Base-by-base conservation (phyloP, 30 jellyfish, hydroid and myxozoan genomes). In the Cassiopea xamachana region DNA sequence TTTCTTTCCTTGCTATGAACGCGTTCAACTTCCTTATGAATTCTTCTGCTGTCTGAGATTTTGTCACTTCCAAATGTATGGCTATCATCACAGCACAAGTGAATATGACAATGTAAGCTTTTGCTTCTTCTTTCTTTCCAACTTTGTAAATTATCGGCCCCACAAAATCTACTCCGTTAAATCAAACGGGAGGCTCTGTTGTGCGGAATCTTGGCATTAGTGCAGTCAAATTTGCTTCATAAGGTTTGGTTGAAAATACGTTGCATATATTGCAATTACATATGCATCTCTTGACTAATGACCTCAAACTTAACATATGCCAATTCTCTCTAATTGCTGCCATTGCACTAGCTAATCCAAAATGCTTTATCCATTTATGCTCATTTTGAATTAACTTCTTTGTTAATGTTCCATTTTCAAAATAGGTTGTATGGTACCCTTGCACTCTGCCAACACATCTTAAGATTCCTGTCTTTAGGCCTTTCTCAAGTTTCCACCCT, bases 81-180 rank as follows among this genome's bases (percentile, higher is more conserved):
- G 89, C 94, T 74, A 90, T 75, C 75, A 77, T 71, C 46, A 67
- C 80, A 48, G 94, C 94, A 75, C 94, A 76, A 16, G 94, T 87
- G 73, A 74, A 87, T n/a, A 87, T 49, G 77, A 87, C 58, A 61
- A 87, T 50, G 73, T 75, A 87, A 16, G 84, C 94, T 60, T 87
- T 87, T 16, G 81, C 87, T 60, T 87, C 88, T 77, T 87, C 83
- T 17, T 75, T 87, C 79, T 58, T 75, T 46, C 79, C 80, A 27
- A 51, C 39, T 27, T 27, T 27, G 39, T 27, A 27, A 27, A 27
- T 27, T 27, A 27, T 27, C 39, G 39, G 39, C 39, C 39, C 39
- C 39, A 27, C 39, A 27, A 27, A 27, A 27, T 27, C 39, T 27
- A 0, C 39, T 27, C 39, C 39, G 39, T 27, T 27, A 27, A 27